Conservation (phyloP, 2,113 vertebrate species). For the Prochilodus magdalenae region DNA sequence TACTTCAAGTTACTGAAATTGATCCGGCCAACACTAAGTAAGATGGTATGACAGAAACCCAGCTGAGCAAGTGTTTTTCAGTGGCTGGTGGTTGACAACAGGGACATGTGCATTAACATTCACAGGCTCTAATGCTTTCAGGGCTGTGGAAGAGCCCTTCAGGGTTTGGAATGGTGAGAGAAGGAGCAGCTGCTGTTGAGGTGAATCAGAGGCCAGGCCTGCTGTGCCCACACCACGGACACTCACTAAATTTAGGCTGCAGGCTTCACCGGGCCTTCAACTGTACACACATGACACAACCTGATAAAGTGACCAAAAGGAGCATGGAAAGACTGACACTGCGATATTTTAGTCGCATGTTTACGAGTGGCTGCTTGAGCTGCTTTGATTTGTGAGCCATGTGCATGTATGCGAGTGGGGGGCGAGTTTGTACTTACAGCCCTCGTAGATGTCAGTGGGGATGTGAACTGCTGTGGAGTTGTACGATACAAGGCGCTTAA, state of each 20-base stretch:
- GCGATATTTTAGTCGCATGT: constrained; percentile 24
- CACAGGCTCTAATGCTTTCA: background rate
- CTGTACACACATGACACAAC: constrained; percentile 46
- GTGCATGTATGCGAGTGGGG: constrained; percentile 3
- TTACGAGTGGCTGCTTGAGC: background rate
- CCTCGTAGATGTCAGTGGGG: constrained; percentile 94
- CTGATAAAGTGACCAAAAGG: constrained; percentile 39
- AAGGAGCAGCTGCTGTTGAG: constrained; percentile 64
- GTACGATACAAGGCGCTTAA: constrained; percentile 86
- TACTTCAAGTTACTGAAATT: no score
- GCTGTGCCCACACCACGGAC: constrained; percentile 35
- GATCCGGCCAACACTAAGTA: background rate
- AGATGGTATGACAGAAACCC: background rate
- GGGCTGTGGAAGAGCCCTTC: background rate
- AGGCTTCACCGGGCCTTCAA: constrained; percentile 34
- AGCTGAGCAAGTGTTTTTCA: background rate
- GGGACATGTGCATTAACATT: background rate
- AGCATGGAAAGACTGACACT: constrained; percentile 50
- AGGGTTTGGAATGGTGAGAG: constrained; percentile 28
- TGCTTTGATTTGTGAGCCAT: background rate
- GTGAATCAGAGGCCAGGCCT: constrained; percentile 47
- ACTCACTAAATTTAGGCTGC: constrained; percentile 63
- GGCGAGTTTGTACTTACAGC: constrained; percentile 81
- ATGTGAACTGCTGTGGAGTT: constrained; percentile 92
- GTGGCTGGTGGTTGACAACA: background rate